phyloP scores from a whole-genome alignment of 1,140 invertebrate species.

The Amyelois transitella region DNA sequence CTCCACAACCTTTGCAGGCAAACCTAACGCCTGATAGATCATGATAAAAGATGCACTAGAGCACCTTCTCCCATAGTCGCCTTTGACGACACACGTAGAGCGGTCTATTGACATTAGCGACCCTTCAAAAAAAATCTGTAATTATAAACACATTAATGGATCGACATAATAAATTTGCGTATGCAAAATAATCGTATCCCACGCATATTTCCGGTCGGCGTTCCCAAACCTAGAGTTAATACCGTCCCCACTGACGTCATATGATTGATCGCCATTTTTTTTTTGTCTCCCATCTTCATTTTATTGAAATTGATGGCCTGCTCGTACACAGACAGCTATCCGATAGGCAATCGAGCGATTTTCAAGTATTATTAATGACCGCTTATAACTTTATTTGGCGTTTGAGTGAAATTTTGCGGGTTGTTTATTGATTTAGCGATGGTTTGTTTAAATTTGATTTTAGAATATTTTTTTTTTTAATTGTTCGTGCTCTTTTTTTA shows the following conservation, averaged over 20 bases:
- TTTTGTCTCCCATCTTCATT: slow-evolving; percentile 56
- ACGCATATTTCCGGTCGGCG: not conserved
- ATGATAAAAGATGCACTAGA: no score
- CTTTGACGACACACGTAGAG: no score
- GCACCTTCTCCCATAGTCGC: no score
- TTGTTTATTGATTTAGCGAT: slow-evolving; percentile 8
- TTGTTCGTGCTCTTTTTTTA: no score
- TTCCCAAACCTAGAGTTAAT: slow-evolving; percentile 21
- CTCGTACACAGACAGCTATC: slow-evolving; percentile 21
- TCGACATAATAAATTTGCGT: no score
- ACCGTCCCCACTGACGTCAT: slow-evolving; percentile 36
- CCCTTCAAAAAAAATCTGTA: no score
- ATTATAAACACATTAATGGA: no score
- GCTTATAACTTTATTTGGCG: not conserved
- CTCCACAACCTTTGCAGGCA: no score
- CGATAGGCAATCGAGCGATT: slow-evolving; percentile 37
- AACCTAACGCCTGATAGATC: no score
- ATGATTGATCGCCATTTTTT: slow-evolving; percentile 55
- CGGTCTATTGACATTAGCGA: no score
- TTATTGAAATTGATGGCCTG: slow-evolving; percentile 67
- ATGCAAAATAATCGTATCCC: no score
- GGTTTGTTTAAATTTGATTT: not conserved
- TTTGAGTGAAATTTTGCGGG: slow-evolving; percentile 4
- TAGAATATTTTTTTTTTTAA: no score
- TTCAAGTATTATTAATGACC: slow-evolving; percentile 32